Evolutionary conservation across 2,797 vertebrate species (phyloP).

Genomic region (Lepilemur ruficaudatus): DNA sequence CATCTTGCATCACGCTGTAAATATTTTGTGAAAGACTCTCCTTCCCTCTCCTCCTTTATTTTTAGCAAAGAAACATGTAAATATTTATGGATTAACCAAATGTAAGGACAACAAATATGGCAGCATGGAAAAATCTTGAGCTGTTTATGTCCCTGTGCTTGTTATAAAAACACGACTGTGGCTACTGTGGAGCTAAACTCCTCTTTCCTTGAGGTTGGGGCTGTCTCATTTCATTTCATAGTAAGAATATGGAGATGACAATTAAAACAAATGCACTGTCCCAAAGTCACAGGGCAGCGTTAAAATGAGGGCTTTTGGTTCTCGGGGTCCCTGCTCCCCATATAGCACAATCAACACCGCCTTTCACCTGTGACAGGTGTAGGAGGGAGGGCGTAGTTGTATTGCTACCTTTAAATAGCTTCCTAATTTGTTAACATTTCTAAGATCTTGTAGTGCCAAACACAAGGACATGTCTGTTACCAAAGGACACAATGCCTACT

Average conservation of each 20-base stretch:
- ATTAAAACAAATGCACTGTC: background rate
- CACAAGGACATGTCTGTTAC: background rate
- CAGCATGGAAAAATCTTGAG: background rate
- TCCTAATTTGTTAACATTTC: background rate
- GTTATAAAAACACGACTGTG: background rate
- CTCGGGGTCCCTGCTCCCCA: background rate
- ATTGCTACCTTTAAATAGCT: background rate
- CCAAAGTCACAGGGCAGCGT: background rate
- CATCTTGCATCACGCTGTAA: background rate
- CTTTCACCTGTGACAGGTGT: background rate
- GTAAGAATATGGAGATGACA: background rate
- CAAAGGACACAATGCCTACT: background rate
- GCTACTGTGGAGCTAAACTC: fast-evolving
- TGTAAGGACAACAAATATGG: too few species aligned
- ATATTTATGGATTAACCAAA: background rate
- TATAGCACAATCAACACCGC: background rate
- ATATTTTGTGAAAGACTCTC: background rate
- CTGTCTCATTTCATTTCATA: background rate
- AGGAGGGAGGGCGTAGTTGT: background rate
- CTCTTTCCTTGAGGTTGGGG: too few species aligned
- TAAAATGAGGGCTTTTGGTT: background rate
- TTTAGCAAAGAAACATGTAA: background rate
- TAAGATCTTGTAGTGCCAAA: background rate
- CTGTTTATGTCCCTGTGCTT: background rate
- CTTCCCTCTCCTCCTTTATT: background rate